Base-by-base conservation (phyloP, 2,888 invertebrate genomes). In the Oxycera nigricornis region DNA sequence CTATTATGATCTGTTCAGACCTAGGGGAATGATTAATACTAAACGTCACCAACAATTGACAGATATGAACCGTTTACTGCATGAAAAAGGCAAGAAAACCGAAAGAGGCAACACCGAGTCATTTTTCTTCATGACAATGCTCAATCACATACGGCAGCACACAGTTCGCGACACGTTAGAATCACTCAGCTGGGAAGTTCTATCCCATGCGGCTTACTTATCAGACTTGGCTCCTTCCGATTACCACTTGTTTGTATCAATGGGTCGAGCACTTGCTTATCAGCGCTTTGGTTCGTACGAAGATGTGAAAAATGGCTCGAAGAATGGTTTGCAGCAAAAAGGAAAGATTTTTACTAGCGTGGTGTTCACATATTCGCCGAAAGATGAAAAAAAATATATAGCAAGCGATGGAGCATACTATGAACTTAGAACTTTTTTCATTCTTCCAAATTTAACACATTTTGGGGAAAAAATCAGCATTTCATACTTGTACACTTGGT, bases 101-200 rank as follows among this genome's bases (percentile, higher is more conserved):
- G 4, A 57, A 57, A 57, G n/a, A 22, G n/a, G 57, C 57, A 57
- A 22, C 22, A 57, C 57, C 20, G 14, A n/a, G 1, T 52, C 1
- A 57, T 57, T 17, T 24, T 57, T n/a, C 39, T 35, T 24, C 46
- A 28, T 41, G 41, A 67, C 28, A 67, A 67, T 24, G 7, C 7
- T 1, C 6, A 28, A 35, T 28, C 6, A 30, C 62, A 24, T 28
- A 62, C 31, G 67, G 24, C 6, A 67, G 41, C 35, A 67, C 67
- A n/a, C 67, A 41, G 41, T 67, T 67, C 17, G 67, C 39, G 67
- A 67, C 41, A 41, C 39, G 67, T 67, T 67, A 26, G 26, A 67
- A 17, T 2, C 39, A 14, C 39, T 67, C 41, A 67, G 24, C 39
- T 39, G 41, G 67, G 67, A 35, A 17, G 41, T 39, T 67, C 67